Conservation (phyloP, 1,140 invertebrate species). For the Colletes latitarsis region DNA sequence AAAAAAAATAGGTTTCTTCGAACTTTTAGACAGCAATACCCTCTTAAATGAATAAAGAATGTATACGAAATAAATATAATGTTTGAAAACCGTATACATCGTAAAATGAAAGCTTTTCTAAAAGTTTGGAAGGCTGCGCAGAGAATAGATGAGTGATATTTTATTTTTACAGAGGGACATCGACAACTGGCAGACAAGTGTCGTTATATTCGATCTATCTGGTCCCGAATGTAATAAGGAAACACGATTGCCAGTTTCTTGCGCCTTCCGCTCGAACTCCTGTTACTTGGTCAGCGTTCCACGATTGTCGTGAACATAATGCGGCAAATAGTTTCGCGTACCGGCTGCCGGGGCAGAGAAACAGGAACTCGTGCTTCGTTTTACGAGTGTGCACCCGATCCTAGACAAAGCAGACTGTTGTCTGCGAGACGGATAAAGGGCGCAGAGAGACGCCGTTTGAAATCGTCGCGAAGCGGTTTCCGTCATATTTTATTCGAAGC, state of each 20-base stretch:
- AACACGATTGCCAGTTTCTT: conserved; percentile 13
- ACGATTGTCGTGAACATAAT: conserved; percentile 51
- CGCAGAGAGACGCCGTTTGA: background rate
- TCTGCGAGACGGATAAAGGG: conserved; percentile 25
- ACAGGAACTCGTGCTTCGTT: conserved; percentile 36
- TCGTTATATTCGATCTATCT: background rate
- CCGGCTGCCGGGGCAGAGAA: conserved; percentile 35
- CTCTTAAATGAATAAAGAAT: too few relatives aligned
- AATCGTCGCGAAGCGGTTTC: conserved; percentile 13
- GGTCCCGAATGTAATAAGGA: background rate
- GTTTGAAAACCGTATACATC: too few relatives aligned
- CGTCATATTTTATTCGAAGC: background rate
- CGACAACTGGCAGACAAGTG: too few relatives aligned
- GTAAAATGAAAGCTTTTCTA: too few relatives aligned
- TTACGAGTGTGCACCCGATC: conserved; percentile 33
- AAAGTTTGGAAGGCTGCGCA: too few relatives aligned
- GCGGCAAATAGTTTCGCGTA: conserved; percentile 51
- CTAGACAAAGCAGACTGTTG: conserved; percentile 21
- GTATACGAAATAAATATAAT: too few relatives aligned
- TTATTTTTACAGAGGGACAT: too few relatives aligned
- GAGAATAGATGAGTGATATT: too few relatives aligned
- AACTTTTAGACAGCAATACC: too few relatives aligned
- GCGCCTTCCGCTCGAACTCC: conserved; percentile 11
- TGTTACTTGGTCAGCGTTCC: conserved; percentile 35
- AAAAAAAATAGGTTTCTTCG: too few relatives aligned